These are phyloP conservation scores for Mycteria americana DNA, from an alignment of 2,797 vertebrate genomes.

Conservation along the genomic window DNA sequence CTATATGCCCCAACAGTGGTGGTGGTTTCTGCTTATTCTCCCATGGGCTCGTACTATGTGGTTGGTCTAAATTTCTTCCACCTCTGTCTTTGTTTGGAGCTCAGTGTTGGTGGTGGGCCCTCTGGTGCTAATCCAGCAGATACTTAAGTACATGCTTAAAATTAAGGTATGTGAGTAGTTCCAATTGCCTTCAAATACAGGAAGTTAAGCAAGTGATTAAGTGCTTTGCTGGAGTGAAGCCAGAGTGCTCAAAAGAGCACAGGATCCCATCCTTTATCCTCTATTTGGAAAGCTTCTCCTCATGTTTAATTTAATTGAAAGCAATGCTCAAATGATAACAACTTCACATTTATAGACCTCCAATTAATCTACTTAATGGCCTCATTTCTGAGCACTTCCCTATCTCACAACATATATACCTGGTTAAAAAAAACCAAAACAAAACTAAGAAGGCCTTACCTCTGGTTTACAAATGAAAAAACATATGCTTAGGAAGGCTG, in stretches of 20 bases:
- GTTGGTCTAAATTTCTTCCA: not conserved
- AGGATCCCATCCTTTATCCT: conserved; percentile 33
- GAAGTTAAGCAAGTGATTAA: conserved; percentile 58
- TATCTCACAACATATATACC: not conserved
- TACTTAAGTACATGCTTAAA: conserved; percentile 28
- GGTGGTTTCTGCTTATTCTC: not conserved
- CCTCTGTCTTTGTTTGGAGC: not conserved
- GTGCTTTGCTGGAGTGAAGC: conserved; percentile 47
- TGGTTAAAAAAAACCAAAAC: not conserved
- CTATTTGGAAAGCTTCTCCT: conserved; percentile 46
- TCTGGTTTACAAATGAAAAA: not conserved
- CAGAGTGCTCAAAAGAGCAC: conserved; percentile 37
- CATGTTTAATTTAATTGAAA: conserved; percentile 65
- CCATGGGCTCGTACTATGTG: not conserved
- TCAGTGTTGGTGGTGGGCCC: not conserved
- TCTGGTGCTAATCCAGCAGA: not conserved
- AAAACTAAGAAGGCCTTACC: not conserved
- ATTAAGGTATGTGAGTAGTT: conserved; percentile 14
- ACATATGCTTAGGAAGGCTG: not conserved
- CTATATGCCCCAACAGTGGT: not conserved
- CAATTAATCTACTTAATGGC: conserved; percentile 54
- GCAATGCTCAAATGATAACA: conserved; percentile 58
- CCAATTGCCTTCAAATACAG: conserved; percentile 33
- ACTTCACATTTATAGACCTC: conserved; percentile 39
- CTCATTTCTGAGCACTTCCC: not conserved